Percentiles rank a stretch among this genome's conserved stretches.
Evolutionary conservation across 2,888 invertebrate species (phyloP).

Genomic region (Plutella xylostella): DNA sequence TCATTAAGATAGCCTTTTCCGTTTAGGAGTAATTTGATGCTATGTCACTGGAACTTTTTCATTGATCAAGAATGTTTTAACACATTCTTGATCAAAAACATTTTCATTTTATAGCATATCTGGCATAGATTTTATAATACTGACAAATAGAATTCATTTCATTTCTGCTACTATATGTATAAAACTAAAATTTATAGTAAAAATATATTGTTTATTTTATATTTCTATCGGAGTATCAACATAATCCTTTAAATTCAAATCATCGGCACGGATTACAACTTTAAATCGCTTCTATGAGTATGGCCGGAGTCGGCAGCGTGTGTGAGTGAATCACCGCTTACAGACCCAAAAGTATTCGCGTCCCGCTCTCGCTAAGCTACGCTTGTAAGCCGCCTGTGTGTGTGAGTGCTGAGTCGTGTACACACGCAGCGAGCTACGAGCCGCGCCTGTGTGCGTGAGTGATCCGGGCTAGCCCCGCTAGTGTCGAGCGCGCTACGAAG

Average conservation of each 20-base stretch:
- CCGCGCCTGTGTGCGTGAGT: conserved; percentile 42
- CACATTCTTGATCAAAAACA: too few species aligned
- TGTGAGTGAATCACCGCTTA: conserved; percentile 58
- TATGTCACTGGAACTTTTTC: too few species aligned
- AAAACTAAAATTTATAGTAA: too few species aligned
- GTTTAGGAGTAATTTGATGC: too few species aligned
- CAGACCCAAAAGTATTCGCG: conserved; percentile 59
- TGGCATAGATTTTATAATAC: too few species aligned
- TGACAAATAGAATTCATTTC: too few species aligned
- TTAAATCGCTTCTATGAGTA: conserved; percentile 57
- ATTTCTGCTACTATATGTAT: too few species aligned
- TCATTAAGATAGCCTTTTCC: too few species aligned
- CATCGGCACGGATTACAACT: conserved; percentile 65
- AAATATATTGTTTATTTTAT: too few species aligned
- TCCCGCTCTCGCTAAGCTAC: conserved; percentile 51
- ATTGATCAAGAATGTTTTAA: too few species aligned
- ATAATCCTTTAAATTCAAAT: conserved; percentile 60
- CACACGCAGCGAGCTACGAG: conserved; percentile 33
- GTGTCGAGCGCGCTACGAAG: conserved; percentile 55
- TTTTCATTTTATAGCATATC: too few species aligned
- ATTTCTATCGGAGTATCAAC: too few species aligned
- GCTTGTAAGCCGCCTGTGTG: conserved; percentile 31
- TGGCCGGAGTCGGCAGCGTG: conserved; percentile 32
- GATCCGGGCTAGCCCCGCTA: conserved; percentile 65
- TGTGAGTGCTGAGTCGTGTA: conserved; percentile 38